Evolutionary conservation across 2,888 invertebrate species (phyloP).

Genomic region (Deilephila elpenor): DNA sequence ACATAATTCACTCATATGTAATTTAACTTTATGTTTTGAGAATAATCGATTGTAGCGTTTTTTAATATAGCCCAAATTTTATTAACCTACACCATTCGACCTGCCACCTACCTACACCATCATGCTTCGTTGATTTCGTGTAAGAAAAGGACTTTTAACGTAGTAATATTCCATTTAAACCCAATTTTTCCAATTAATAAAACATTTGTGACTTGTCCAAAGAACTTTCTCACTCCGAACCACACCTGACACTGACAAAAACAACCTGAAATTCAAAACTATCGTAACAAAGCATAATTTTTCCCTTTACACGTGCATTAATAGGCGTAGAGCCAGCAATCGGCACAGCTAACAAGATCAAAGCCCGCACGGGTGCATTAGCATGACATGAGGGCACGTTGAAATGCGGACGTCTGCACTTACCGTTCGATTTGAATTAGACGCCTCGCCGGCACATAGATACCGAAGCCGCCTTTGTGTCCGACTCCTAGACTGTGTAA

Average conservation of each 20-base stretch:
- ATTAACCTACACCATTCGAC: no score
- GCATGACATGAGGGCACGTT: constrained; percentile 39
- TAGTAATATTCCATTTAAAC: no score
- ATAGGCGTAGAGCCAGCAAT: constrained; percentile 21
- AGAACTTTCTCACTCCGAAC: no score
- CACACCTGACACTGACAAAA: not conserved
- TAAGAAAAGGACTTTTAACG: no score
- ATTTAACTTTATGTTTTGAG: no score
- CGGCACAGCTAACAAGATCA: constrained; percentile 42
- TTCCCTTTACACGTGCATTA: constrained; percentile 7
- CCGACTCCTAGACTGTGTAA: constrained; percentile 1
- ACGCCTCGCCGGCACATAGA: constrained; percentile 37
- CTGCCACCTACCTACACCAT: no score
- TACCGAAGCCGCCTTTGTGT: constrained; percentile 35
- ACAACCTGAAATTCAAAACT: not conserved
- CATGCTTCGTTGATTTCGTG: no score
- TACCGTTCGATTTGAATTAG: constrained; percentile 45
- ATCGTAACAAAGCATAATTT: not conserved
- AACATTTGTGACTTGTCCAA: no score
- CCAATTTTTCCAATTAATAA: no score
- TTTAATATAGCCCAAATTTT: no score
- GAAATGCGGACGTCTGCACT: constrained; percentile 41
- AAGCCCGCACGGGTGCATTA: constrained; percentile 42
- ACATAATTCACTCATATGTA: no score
- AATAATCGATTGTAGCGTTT: no score